Base-by-base conservation (phyloP, 2,888 invertebrate genomes). In the Cyclophora punctaria region DNA sequence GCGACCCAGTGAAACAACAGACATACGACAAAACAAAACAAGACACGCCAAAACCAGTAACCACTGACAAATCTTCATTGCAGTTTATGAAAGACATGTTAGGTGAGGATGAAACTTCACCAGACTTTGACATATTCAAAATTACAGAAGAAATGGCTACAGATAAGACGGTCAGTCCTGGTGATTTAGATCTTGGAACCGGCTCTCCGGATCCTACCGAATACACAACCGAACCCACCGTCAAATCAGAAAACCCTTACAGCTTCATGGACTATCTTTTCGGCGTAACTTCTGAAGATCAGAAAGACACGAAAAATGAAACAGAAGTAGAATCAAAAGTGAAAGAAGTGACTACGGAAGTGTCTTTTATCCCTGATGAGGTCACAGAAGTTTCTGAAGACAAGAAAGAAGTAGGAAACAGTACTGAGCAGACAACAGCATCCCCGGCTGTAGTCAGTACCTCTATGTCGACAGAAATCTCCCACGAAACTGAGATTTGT, bases 401-500 rank as follows among this genome's bases (percentile, higher is more conserved):
- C 49, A 53, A 58, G 20, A 56, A 60, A 45, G 60, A 62, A 49
- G 5, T 46, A 4, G 64, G 56, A 37, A 55, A 4, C 34, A 45
- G 55, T 20, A 71, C 72, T 3, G 78, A 83, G 66, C 68, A 72
- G 3, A 70, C 86, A 3, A 77, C 85, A 3, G 67, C 73, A 43
- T 85, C 86, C 75, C 81, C 90, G 59, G 80, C 86, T 53, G 80
- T 91, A 4, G 77, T 94, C 5, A 91, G 93, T 59, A 96, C 95
- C 0, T 94, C 95, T 2, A 94, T 93, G 68, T 94, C 94, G 3
- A 95, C 95, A 33, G 94, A 94, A 76, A 89, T 95, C 44, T 94
- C 95, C 7, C 93, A 95, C 62, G 95, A 96, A 90, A 96, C 96
- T 41, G 96, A 96, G 83, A 96, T 96, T 57, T 96, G 96, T 72